Evolutionary conservation across 1,140 invertebrate genomes (phyloP), one percentile per base, ranked within the genome.

Genomic region (Latrodectus geometricus): DNA sequence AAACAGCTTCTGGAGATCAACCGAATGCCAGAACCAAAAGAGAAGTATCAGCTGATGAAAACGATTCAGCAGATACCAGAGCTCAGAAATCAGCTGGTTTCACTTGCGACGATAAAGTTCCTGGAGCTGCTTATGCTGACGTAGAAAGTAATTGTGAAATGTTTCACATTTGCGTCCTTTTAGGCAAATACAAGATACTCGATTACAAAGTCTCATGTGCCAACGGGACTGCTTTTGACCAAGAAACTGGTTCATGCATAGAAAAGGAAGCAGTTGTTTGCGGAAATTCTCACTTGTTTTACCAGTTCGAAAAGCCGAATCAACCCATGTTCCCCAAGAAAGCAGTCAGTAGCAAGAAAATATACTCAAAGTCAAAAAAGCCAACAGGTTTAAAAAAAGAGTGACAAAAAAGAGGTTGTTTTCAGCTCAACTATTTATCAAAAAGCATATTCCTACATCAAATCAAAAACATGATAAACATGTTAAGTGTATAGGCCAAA

Each of bases 51-150:
- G 3, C 68, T 61, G 50, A 54, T 20, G 70, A 61, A 9, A 35
- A 70, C 50, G 61, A 66, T 21, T n/a, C 50, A 17, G 21, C 48
- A 9, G 23, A 4, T 15, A 5, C 66, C 12, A 54, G n/a, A 20
- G 15, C 48, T 70, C 11, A 14, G n/a, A 81, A 54, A 50, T 1
- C 52, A 15, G 5, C 80, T 8, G 48, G 73, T 61, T 89, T 89
- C 82, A 78, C 49, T 4, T 90, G 89, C 68, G 66, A 78, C 9
- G 89, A 86, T 68, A 89, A 88, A 81, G 70, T 89, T n/a, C 65
- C 89, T 48, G 89, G 89, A 68, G 61, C 79, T 4, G 88, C 82
- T 48, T 90, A 90, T 74, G 89, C 89, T 14, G 89, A 90, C 84
- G n/a, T 87, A 7, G 87, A 88, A 65, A 87, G 78, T 15, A 61